These are phyloP conservation scores for Stenichneumon culpator DNA, from an alignment of 2,888 invertebrate genomes.

Conservation along the genomic window DNA sequence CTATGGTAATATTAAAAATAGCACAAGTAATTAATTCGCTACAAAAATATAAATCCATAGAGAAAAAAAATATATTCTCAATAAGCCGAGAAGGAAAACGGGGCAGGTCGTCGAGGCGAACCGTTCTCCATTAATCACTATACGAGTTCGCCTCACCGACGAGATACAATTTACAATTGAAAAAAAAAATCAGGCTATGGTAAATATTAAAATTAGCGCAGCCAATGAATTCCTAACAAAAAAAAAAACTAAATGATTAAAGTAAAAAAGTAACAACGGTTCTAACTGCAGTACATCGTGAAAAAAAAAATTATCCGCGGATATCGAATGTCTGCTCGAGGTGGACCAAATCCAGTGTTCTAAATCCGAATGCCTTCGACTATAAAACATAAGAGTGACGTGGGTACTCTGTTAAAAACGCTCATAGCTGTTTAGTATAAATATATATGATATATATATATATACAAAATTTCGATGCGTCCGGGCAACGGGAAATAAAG, in stretches of 20 bases:
- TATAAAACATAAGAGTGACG: constrained; percentile 22
- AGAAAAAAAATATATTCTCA: too few relatives aligned
- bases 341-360: constrained; percentile 17
- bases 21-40: background rate
- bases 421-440: background rate
- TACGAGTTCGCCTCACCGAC: too few relatives aligned
- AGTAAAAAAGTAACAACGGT: background rate
- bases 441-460: constrained; percentile 6
- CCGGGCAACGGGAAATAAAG: constrained; percentile 21
- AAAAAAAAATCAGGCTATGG: background rate
- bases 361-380: constrained; percentile 59
- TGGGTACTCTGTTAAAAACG: background rate
- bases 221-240: background rate
- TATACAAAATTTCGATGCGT: background rate
- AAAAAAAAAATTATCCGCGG: background rate
- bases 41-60: too few relatives aligned
- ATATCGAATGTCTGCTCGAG: constrained; percentile 9
- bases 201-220: too few relatives aligned
- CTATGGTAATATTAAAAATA: background rate
- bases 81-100: too few relatives aligned
- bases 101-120: too few relatives aligned
- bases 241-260: background rate
- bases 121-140: too few relatives aligned
- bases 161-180: background rate
- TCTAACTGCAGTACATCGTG: background rate